Conservation (phyloP, 2,888 invertebrate genomes). For the Macrophya alboannulata region DNA sequence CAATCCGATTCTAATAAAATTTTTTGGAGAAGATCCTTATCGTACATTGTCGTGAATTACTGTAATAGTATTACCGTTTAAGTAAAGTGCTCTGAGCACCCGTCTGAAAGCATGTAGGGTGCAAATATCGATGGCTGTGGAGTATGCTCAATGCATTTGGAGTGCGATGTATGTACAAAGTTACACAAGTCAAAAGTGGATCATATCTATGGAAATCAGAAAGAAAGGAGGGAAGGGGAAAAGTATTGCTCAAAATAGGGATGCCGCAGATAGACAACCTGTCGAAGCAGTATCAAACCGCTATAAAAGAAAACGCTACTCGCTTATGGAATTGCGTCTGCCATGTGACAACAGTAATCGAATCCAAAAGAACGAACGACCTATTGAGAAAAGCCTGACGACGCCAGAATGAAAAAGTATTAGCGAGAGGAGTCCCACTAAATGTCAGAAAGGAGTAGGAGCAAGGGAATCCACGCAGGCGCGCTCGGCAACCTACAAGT, state of each 20-base stretch:
- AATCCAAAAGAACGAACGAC: neutral
- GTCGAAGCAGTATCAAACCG: neutral
- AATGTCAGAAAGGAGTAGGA: neutral
- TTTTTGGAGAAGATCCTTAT: slow-evolving; percentile 55
- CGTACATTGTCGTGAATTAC: slow-evolving; percentile 37
- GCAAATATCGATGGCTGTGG: slow-evolving; percentile 3
- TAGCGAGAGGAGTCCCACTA: neutral
- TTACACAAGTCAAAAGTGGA: neutral
- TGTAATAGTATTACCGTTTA: slow-evolving; percentile 6
- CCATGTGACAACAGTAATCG: neutral
- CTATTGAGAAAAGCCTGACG: slow-evolving; percentile 1
- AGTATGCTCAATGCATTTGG: neutral
- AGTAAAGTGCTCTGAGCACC: neutral
- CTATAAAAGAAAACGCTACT: neutral
- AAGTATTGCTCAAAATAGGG: neutral
- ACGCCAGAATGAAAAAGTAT: neutral
- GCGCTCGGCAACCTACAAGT: neutral
- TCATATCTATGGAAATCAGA: neutral
- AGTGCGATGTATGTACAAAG: neutral
- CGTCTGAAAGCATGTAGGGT: neutral
- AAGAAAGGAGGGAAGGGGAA: neutral
- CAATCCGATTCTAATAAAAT: slow-evolving; percentile 59
- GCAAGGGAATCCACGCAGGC: neutral
- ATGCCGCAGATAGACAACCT: neutral
- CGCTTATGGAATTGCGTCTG: neutral